Percentiles rank a stretch among this genome's conserved stretches.
phyloP scores from a whole-genome alignment of 1,140 invertebrate species.

The Leptopilina clavipes region DNA sequence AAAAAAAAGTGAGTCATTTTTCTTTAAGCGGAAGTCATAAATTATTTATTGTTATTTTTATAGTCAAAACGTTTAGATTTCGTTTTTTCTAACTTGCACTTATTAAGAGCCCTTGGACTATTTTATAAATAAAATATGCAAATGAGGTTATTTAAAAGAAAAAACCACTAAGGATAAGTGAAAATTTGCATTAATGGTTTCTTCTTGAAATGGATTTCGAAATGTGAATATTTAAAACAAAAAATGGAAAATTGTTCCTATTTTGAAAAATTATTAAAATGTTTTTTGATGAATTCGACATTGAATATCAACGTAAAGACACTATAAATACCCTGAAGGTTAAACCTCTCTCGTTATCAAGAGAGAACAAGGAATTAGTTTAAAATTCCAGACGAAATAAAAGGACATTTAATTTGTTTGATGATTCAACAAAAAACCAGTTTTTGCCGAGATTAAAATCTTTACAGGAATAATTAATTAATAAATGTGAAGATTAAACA shows the following conservation, averaged over 20 bases:
- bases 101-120: too few species aligned
- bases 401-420: not conserved
- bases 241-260: not conserved
- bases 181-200: too few species aligned
- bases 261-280: not conserved
- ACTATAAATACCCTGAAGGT: constrained; percentile 30
- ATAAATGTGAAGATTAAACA: too few species aligned
- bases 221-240: not conserved
- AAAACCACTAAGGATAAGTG: too few species aligned
- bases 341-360: not conserved
- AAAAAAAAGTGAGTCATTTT: too few species aligned
- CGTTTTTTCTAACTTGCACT: too few species aligned
- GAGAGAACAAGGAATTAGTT: constrained; percentile 24
- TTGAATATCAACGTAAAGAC: not conserved
- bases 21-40: too few species aligned
- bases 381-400: constrained; percentile 19
- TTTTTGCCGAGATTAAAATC: not conserved
- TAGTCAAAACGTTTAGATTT: too few species aligned
- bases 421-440: constrained; percentile 23
- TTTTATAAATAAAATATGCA: too few species aligned
- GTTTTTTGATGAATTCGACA: not conserved
- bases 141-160: too few species aligned
- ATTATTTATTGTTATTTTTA: too few species aligned
- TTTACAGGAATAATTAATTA: not conserved
- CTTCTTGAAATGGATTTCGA: too few species aligned